Evolutionary conservation across 2,797 vertebrate genomes (phyloP).

Genomic region (Gallinago stenura): DNA sequence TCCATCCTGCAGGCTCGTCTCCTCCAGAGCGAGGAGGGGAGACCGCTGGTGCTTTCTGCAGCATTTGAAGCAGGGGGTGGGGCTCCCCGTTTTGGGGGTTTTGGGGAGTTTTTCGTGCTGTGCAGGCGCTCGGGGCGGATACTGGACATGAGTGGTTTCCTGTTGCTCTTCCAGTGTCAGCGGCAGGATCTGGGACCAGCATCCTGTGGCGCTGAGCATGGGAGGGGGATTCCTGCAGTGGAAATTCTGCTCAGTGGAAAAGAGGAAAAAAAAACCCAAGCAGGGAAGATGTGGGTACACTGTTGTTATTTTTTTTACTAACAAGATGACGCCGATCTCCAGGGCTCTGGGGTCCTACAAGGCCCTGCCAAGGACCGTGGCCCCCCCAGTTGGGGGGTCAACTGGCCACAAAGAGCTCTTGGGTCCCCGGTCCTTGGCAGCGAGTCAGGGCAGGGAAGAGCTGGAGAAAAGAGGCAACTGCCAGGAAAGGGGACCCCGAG

Average conservation of each 20-base stretch:
- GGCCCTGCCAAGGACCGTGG: too few relatives aligned
- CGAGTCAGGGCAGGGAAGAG: fast-evolving
- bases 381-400: fast-evolving
- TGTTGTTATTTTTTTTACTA: fast-evolving
- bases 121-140: not conserved
- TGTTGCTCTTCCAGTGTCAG: slow-evolving; percentile 38
- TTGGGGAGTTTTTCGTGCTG: not conserved
- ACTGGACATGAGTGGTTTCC: not conserved
- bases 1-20: not conserved
- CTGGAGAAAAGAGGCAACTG: not conserved
- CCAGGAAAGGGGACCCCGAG: not conserved
- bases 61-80: not conserved
- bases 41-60: not conserved
- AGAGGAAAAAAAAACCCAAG: fast-evolving
- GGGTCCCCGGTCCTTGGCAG: not conserved
- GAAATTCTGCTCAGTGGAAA: not conserved
- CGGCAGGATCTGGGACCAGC: not conserved
- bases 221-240: not conserved
- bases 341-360: not conserved
- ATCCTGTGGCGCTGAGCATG: not conserved
- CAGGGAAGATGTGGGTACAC: fast-evolving
- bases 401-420: not conserved
- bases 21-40: not conserved
- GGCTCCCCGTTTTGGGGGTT: fast-evolving
- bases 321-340: not conserved